A percentile compares a stretch with the other conserved stretches of the same genome.
phyloP scores from a whole-genome alignment of 2,113 vertebrate species.

The Notiomystis cincta region DNA sequence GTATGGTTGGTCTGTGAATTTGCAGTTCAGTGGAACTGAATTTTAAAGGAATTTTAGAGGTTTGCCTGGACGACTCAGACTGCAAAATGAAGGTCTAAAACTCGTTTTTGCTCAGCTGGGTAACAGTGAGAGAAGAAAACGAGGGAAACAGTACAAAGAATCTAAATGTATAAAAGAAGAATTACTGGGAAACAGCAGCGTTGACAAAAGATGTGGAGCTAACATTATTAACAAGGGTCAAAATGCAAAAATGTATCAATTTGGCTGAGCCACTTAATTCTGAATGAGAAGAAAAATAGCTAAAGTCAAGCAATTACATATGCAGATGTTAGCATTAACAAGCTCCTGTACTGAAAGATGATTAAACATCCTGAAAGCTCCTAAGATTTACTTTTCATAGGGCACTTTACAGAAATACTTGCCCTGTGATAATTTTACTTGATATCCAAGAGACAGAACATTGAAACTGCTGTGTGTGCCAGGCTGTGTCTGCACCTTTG shows the following conservation, averaged over 20 bases:
- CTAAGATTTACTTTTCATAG: conserved; percentile 12
- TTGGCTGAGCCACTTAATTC: background rate
- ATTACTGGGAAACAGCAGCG: background rate
- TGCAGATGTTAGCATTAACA: conserved; percentile 27
- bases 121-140: background rate
- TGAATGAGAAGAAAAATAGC: conserved; percentile 18
- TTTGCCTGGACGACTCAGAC: background rate
- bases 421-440: background rate
- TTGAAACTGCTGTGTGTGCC: background rate
- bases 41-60: background rate
- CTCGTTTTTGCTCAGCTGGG: background rate
- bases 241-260: conserved; percentile 17
- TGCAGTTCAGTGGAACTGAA: background rate
- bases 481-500: background rate
- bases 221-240: background rate
- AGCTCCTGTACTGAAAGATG: conserved; percentile 24
- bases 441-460: background rate
- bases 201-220: background rate
- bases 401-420: background rate
- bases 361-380: conserved; percentile 43
- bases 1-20: background rate
- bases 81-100: background rate
- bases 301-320: conserved; percentile 22
- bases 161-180: background rate
- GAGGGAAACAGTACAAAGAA: background rate